These are phyloP conservation scores for Cheiracanthium punctorium DNA, from an alignment of 2,888 invertebrate species.

Conservation along the genomic window DNA sequence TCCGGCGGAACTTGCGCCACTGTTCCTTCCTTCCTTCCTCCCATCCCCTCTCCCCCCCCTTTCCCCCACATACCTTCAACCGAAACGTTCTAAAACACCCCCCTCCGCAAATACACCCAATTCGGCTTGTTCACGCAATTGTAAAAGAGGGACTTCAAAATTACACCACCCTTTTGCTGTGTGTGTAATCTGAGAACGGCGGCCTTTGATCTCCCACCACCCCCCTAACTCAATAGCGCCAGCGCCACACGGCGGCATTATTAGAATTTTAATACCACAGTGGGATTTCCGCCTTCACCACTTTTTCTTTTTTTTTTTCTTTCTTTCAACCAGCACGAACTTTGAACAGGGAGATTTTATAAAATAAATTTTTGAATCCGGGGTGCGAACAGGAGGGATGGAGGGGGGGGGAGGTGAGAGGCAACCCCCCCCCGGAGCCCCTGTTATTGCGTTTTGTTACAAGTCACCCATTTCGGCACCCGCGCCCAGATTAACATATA, in stretches of 20 bases:
- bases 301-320: neutral
- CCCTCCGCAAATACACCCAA: neutral
- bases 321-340: neutral
- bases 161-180: neutral
- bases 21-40: too few species aligned
- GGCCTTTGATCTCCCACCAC: slow-evolving; percentile 1
- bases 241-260: slow-evolving; percentile 12
- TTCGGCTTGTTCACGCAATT: slow-evolving; percentile 2
- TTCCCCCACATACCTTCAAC: too few species aligned
- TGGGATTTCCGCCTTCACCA: neutral
- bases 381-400: neutral
- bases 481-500: slow-evolving; percentile 7
- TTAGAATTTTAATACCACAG: slow-evolving; percentile 13
- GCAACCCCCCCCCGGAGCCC: neutral
- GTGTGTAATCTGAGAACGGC: slow-evolving; percentile 10
- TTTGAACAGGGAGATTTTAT: neutral
- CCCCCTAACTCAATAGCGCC: slow-evolving; percentile 5
- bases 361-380: slow-evolving; percentile 10
- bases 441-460: slow-evolving; percentile 4
- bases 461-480: neutral
- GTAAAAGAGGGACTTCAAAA: slow-evolving; percentile 2
- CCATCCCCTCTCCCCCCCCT: too few species aligned
- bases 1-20: neutral
- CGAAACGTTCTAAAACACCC: neutral
- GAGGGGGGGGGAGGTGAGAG: neutral